Conservation (phyloP, 2,797 vertebrate genomes). For the Clarias pachynema region DNA sequence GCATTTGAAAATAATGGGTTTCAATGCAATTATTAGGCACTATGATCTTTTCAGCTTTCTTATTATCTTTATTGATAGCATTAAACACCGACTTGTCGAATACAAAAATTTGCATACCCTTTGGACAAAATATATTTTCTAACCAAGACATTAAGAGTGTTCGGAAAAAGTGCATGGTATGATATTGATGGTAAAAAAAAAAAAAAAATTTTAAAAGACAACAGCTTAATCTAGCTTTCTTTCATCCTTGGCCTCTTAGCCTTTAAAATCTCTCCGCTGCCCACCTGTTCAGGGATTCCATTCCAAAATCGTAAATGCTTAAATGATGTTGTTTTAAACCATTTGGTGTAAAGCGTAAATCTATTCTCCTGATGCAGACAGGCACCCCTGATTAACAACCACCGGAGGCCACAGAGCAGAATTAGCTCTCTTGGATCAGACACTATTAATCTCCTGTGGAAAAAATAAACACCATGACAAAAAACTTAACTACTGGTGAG, state of each 20-base stretch:
- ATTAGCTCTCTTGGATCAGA: not conserved
- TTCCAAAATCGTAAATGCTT: not conserved
- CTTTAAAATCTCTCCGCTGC: not conserved
- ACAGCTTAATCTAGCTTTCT: not conserved
- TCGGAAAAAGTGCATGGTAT: not conserved
- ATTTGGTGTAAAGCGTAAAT: not conserved
- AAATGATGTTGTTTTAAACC: not conserved
- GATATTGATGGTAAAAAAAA: not conserved
- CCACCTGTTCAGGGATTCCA: not conserved
- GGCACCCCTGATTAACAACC: not conserved
- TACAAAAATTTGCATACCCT: not conserved
- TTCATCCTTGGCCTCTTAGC: not conserved
- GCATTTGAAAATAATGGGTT: not conserved
- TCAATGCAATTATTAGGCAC: not conserved
- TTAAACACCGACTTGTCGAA: not conserved
- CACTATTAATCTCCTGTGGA: not conserved
- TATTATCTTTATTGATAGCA: not conserved
- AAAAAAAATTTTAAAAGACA: not conserved
- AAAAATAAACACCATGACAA: no score
- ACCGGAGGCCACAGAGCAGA: not conserved
- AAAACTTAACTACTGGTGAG: not conserved
- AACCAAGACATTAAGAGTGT: not conserved
- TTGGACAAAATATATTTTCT: not conserved
- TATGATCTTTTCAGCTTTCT: not conserved
- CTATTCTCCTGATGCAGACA: not conserved